These are phyloP conservation scores for Listrodromus nycthemerus DNA, from an alignment of 2,888 invertebrate species.

Conservation along the genomic window DNA sequence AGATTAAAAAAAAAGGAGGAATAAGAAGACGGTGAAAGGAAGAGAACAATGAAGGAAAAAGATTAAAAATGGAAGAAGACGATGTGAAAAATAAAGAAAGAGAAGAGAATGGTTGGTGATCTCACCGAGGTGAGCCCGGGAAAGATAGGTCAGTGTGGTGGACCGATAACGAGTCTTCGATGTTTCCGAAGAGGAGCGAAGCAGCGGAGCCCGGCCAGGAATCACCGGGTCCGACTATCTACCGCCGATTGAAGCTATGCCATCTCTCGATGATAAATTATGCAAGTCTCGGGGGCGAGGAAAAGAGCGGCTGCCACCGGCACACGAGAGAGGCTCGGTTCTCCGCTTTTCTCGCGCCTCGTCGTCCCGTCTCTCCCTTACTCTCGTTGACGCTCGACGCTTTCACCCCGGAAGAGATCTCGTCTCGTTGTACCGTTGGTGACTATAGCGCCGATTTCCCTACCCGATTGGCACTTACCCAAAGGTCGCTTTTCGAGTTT, in stretches of 20 bases:
- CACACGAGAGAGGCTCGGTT: slow-evolving; percentile 54
- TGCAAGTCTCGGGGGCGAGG: slow-evolving; percentile 68
- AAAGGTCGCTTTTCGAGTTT: slow-evolving; percentile 75
- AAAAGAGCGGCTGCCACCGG: slow-evolving; percentile 69
- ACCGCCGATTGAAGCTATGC: neutral
- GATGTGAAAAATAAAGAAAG: neutral
- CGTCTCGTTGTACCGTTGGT: slow-evolving; percentile 21
- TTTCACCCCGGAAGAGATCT: slow-evolving; percentile 67
- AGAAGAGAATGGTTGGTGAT: neutral
- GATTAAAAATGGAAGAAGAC: neutral
- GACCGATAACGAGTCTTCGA: slow-evolving; percentile 32
- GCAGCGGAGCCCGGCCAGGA: neutral
- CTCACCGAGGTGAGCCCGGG: neutral
- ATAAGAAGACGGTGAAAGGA: neutral
- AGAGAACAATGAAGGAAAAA: neutral
- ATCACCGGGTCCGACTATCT: neutral
- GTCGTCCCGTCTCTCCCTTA: neutral
- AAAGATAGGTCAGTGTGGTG: slow-evolving; percentile 54
- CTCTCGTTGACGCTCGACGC: slow-evolving; percentile 32
- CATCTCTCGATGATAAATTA: slow-evolving; percentile 70
- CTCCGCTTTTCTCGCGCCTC: slow-evolving; percentile 32
- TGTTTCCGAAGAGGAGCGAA: slow-evolving; percentile 19
- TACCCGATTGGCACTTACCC: slow-evolving; percentile 72
- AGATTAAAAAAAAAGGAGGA: neutral
- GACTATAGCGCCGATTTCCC: slow-evolving; percentile 24